Evolutionary conservation across 2,888 invertebrate genomes (phyloP).

Genomic region (Steinernema carpocapsae): DNA sequence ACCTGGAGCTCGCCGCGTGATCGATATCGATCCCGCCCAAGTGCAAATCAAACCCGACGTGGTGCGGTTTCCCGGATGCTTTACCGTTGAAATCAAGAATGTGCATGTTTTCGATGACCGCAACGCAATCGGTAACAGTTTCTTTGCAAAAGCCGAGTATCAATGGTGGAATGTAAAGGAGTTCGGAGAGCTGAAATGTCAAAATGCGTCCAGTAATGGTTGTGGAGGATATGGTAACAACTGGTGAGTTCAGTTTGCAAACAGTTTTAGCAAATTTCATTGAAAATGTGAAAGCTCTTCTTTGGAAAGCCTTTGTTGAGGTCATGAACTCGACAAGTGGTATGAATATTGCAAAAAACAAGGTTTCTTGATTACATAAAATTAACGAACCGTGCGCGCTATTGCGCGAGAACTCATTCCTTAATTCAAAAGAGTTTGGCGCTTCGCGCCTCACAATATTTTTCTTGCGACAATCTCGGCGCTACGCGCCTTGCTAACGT

Average conservation of each 20-base stretch:
- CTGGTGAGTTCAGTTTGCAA: conserved; percentile 56
- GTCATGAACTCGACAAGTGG: no score
- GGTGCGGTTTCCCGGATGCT: conserved; percentile 68
- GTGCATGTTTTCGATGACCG: conserved; percentile 47
- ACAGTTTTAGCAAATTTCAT: no score
- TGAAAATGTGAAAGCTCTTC: no score
- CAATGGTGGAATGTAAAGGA: conserved; percentile 69
- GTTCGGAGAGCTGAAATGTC: conserved; percentile 67
- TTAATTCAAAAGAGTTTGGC: no score
- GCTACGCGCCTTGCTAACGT: no score
- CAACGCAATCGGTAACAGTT: conserved; percentile 63
- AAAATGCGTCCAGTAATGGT: conserved; percentile 66
- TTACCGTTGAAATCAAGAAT: conserved; percentile 67
- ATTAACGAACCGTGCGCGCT: no score
- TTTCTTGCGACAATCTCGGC: no score
- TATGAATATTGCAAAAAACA: no score
- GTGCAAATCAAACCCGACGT: conserved; percentile 66
- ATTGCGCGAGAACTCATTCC: no score
- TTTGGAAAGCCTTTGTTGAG: no score
- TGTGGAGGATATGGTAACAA: conserved; percentile 69
- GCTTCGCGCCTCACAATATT: no score
- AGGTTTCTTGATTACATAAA: no score
- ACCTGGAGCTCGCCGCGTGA: conserved; percentile 60
- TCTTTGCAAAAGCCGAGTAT: conserved; percentile 69
- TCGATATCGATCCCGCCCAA: conserved; percentile 64